Evolutionary conservation across 2,113 vertebrate genomes (phyloP).

Genomic region (Anarrhichthys ocellatus): DNA sequence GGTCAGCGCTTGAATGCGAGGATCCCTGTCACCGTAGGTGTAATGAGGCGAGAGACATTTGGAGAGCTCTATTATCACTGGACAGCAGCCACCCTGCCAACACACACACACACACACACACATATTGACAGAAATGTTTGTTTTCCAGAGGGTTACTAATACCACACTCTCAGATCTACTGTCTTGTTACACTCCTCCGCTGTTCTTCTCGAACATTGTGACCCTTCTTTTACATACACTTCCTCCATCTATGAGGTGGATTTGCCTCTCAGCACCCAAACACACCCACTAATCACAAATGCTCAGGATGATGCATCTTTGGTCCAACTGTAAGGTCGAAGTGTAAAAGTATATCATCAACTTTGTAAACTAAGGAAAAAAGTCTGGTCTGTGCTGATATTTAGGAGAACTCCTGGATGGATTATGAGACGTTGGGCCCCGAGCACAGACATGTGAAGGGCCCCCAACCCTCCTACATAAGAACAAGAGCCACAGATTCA

Average conservation of each 20-base stretch:
- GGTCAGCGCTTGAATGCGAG: slow-evolving; percentile 57
- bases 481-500: neutral
- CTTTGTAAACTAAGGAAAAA: neutral
- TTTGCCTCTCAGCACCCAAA: neutral
- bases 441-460: no score
- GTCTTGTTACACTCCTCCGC: neutral
- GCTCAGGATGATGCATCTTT: neutral
- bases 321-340: neutral
- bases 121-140: slow-evolving; percentile 29
- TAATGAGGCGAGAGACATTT: slow-evolving; percentile 75
- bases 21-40: slow-evolving; percentile 69
- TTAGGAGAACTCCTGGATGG: neutral
- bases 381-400: neutral
- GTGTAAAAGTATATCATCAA: neutral
- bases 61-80: slow-evolving; percentile 62
- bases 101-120: slow-evolving; percentile 20
- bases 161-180: neutral
- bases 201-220: slow-evolving; percentile 1
- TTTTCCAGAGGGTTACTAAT: slow-evolving; percentile 14
- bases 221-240: neutral
- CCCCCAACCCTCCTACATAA: neutral
- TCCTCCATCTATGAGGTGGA: neutral
- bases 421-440: neutral
- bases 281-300: neutral
- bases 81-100: slow-evolving; percentile 40